A percentile compares a stretch with the other conserved stretches of the same genome.
phyloP scores from a whole-genome alignment of 2,113 vertebrate species.

The Galemys pyrenaicus region DNA sequence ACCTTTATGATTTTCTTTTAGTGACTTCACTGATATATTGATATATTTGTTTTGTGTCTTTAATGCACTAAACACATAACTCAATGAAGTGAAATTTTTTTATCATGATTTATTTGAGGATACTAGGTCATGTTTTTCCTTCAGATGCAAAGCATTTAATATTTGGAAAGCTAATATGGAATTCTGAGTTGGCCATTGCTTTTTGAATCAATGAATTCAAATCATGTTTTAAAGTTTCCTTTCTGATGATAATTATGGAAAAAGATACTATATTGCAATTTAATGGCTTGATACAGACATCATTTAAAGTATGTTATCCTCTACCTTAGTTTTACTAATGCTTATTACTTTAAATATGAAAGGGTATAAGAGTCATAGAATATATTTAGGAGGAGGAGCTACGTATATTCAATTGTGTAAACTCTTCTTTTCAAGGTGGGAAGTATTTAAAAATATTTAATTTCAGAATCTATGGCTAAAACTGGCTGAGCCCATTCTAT shows the following conservation, averaged over 20 bases:
- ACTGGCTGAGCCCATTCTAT: background rate
- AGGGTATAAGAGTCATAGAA: background rate
- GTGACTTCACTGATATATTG: background rate
- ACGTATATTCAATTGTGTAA: background rate
- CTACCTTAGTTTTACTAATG: background rate
- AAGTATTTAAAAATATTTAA: background rate
- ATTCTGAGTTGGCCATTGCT: background rate
- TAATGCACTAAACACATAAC: background rate
- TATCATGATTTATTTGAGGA: background rate
- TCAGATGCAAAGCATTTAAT: background rate
- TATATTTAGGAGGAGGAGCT: background rate
- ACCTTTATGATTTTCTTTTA: background rate
- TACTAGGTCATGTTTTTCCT: background rate
- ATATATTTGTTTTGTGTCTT: background rate
- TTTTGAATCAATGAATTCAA: background rate
- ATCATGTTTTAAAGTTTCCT: background rate
- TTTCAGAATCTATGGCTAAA: background rate
- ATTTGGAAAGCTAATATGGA: background rate
- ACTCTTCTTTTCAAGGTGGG: background rate
- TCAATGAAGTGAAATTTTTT: background rate
- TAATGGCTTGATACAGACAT: background rate
- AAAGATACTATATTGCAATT: background rate
- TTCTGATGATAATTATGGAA: background rate
- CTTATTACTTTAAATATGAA: constrained; percentile 24
- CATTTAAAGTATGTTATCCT: background rate